Evolutionary conservation across 2,113 vertebrate species (phyloP).

Genomic region (Eurypyga helias): DNA sequence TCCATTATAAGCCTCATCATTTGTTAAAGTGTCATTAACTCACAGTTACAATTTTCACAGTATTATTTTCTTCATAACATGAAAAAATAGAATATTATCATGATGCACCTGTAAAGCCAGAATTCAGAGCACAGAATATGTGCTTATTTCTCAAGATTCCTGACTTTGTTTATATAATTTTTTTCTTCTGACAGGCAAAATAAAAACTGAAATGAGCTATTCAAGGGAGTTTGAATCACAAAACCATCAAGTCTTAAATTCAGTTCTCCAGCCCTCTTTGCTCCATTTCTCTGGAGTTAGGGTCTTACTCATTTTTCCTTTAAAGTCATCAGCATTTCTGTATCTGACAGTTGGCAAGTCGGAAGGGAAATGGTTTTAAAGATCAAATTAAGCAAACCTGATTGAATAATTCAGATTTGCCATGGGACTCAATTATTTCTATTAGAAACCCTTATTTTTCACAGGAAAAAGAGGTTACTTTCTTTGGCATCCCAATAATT

Average conservation of each 20-base stretch:
- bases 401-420: constrained; percentile 61
- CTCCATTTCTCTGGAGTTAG: neutral
- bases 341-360: constrained; percentile 42
- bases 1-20: constrained; percentile 35
- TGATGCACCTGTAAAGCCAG: neutral
- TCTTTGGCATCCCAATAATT: constrained; percentile 58
- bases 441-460: constrained; percentile 50
- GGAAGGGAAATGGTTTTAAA: constrained; percentile 49
- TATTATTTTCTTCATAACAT: neutral
- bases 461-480: constrained; percentile 44
- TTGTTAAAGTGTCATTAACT: constrained; percentile 28
- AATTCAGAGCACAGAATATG: neutral
- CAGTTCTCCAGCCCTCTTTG: neutral
- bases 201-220: neutral
- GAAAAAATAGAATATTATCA: neutral
- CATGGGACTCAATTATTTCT: constrained; percentile 68
- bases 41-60: neutral
- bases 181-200: neutral
- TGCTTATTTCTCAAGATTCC: neutral
- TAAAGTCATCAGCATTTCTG: constrained; percentile 23
- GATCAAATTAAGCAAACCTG: constrained; percentile 60
- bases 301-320: neutral
- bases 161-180: neutral
- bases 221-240: neutral
- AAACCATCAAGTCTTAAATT: neutral